A percentile compares a stretch with the other conserved stretches of the same genome.
These are phyloP conservation scores for Capitulum mitella DNA, from an alignment of 2,888 invertebrate species.

Conservation along the genomic window DNA sequence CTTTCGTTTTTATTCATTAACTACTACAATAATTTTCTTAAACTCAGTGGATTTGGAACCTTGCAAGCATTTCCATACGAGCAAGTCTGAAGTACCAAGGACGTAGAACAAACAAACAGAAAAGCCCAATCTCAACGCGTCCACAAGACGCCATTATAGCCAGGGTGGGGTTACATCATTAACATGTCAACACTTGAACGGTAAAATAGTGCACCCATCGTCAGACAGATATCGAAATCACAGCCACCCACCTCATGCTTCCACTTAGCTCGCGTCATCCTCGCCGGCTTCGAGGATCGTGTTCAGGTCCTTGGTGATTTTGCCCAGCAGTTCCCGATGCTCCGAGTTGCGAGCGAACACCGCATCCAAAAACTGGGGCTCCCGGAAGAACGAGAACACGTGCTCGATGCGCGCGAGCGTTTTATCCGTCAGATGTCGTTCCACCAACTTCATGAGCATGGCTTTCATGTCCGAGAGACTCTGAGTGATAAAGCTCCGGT, in stretches of 20 bases:
- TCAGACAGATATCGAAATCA: background rate
- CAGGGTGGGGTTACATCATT: no score
- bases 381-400: conserved; percentile 62
- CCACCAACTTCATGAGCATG: conserved; percentile 66
- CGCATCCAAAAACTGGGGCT: conserved; percentile 56
- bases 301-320: conserved; percentile 61
- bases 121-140: no score
- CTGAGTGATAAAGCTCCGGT: conserved; percentile 44
- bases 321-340: conserved; percentile 55
- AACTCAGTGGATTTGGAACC: no score
- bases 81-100: no score
- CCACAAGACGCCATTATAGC: no score
- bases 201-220: no score
- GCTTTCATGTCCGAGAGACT: conserved; percentile 64
- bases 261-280: background rate
- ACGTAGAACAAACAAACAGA: no score
- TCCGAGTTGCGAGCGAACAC: conserved; percentile 57
- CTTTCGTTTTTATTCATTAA: no score
- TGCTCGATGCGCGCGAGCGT: conserved; percentile 68
- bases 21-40: no score
- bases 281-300: conserved; percentile 35
- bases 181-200: no score
- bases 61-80: no score
- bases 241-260: background rate
- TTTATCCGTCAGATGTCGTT: conserved; percentile 75